phyloP scores from a whole-genome alignment of 2,888 invertebrate species.

The Metallyticus violacea region DNA sequence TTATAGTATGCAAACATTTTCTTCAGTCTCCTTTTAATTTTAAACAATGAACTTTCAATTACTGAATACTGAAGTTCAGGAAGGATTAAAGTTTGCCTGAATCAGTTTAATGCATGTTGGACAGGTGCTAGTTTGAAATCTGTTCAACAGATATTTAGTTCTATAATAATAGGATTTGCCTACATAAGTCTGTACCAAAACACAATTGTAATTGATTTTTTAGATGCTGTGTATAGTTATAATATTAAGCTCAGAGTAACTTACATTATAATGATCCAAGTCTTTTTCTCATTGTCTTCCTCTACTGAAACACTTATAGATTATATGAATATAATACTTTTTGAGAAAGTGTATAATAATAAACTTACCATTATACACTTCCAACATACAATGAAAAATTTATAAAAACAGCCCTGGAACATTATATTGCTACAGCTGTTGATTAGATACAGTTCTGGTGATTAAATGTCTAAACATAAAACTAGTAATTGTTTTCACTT shows the following conservation, averaged over 20 bases:
- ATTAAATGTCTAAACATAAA: too few relatives aligned
- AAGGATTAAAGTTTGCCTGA: not conserved
- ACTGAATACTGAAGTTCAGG: not conserved
- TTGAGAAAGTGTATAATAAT: too few relatives aligned
- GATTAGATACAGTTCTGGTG: too few relatives aligned
- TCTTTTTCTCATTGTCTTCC: not conserved
- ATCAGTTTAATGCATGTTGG: not conserved
- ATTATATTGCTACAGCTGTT: too few relatives aligned
- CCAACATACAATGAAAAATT: too few relatives aligned
- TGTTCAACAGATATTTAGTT: too few relatives aligned
- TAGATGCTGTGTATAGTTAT: not conserved
- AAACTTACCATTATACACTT: too few relatives aligned
- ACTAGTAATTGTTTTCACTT: too few relatives aligned
- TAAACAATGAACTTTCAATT: too few relatives aligned
- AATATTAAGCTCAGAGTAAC: not conserved
- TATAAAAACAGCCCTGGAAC: too few relatives aligned
- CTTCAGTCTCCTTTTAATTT: not conserved
- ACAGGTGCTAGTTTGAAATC: too few relatives aligned
- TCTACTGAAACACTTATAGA: not conserved
- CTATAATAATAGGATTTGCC: too few relatives aligned
- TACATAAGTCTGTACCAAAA: not conserved
- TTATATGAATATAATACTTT: not conserved
- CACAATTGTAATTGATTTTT: not conserved
- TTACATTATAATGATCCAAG: not conserved
- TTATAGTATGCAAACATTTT: not conserved